phyloP scores from a whole-genome alignment of 2,888 invertebrate genomes.

The Argyra leucocephala region DNA sequence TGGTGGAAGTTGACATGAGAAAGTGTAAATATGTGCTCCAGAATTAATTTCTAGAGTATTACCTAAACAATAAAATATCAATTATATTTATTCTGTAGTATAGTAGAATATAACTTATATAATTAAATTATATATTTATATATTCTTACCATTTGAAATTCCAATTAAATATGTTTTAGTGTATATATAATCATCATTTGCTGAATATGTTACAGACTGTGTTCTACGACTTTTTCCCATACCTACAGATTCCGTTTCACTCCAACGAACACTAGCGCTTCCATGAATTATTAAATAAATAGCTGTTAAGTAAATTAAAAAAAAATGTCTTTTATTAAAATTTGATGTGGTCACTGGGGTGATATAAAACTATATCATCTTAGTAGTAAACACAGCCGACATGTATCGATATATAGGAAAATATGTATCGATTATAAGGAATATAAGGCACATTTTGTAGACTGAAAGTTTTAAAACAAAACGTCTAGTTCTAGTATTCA shows the following conservation, averaged over 20 bases:
- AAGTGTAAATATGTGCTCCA: constrained; percentile 65
- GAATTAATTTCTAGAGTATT: constrained; percentile 36
- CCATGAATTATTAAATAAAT: constrained; percentile 48
- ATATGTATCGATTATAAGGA: no score
- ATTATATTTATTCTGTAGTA: no score
- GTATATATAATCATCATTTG: constrained; percentile 49
- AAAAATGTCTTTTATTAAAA: no score
- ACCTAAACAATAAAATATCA: constrained; percentile 18
- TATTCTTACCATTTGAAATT: not conserved
- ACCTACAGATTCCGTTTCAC: constrained; percentile 26
- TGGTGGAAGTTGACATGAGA: constrained; percentile 61
- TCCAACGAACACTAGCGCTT: constrained; percentile 48
- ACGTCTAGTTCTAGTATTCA: no score
- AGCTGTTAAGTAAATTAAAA: constrained; percentile 40
- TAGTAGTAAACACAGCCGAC: no score
- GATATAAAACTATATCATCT: no score
- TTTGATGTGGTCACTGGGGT: no score
- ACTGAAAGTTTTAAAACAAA: no score
- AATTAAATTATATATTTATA: not conserved
- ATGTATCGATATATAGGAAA: no score
- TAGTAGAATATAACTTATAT: not conserved
- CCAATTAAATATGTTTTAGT: constrained; percentile 45
- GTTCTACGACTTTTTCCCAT: constrained; percentile 29
- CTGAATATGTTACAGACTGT: constrained; percentile 37
- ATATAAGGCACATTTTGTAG: no score